A percentile compares a stretch with the other conserved stretches of the same genome.
These are phyloP conservation scores for Emberiza fucata DNA, from an alignment of 2,113 vertebrate genomes.

Conservation along the genomic window DNA sequence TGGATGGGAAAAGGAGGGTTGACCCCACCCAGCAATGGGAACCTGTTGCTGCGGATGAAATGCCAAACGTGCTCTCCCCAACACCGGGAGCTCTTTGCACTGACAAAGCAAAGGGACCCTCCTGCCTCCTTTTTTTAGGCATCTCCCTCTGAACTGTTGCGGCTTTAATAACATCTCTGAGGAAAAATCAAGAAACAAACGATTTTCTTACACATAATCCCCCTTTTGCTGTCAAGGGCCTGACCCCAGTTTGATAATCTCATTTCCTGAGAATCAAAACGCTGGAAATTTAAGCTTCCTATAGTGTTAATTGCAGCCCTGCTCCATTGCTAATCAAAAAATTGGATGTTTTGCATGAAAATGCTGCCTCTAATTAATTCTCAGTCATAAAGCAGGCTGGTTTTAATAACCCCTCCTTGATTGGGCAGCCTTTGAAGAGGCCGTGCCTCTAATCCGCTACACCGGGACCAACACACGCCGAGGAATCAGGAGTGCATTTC, in stretches of 20 bases:
- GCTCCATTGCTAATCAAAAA: conserved; percentile 85
- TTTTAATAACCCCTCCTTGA: conserved; percentile 84
- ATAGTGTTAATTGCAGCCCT: conserved; percentile 81
- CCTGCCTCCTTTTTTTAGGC: background rate
- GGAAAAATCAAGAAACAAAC: conserved; percentile 70
- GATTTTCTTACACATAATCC: conserved; percentile 65
- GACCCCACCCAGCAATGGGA: background rate
- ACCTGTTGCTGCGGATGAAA: background rate
- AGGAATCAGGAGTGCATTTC: conserved; percentile 71
- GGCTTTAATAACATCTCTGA: conserved; percentile 48
- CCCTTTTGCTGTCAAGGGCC: conserved; percentile 72
- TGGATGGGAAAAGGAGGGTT: background rate
- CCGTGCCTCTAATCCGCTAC: conserved; percentile 68
- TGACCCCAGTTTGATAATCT: conserved; percentile 83
- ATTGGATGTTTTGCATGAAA: conserved; percentile 87
- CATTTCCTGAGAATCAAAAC: conserved; percentile 81
- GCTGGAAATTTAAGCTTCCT: conserved; percentile 79
- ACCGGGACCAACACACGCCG: conserved; percentile 58
- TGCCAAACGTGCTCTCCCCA: background rate
- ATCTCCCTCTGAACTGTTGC: background rate
- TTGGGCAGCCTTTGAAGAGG: conserved; percentile 82
- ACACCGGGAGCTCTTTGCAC: background rate
- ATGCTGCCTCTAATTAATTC: conserved; percentile 86
- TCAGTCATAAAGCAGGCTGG: conserved; percentile 77
- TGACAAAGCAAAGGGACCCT: background rate